Conservation (phyloP, 2,888 invertebrate species). For the Chrysomela aeneicollis region DNA sequence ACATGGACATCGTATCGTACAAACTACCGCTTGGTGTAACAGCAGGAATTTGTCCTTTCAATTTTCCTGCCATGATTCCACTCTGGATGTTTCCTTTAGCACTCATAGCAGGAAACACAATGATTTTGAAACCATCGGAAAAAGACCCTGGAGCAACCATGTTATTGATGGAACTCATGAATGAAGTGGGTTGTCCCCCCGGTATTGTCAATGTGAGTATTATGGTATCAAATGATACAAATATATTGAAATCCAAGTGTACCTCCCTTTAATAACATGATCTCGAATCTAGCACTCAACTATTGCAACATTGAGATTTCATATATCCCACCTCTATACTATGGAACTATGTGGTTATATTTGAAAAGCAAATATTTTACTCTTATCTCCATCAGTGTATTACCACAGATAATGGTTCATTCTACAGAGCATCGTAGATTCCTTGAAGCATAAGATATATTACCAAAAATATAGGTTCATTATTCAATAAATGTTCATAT, state of each 20-base stretch:
- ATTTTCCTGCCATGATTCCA: slow-evolving; percentile 99
- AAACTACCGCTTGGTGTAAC: slow-evolving; percentile 92
- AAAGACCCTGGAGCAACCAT: slow-evolving; percentile 97
- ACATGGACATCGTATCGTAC: slow-evolving; percentile 96
- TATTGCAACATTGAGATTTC: too few species aligned
- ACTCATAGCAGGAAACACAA: slow-evolving; percentile 92
- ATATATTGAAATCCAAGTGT: too few species aligned
- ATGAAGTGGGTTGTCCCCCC: slow-evolving; percentile 94
- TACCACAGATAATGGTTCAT: too few species aligned
- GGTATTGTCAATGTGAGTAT: slow-evolving; percentile 87
- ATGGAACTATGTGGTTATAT: too few species aligned
- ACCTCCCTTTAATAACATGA: not conserved
- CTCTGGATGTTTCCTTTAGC: slow-evolving; percentile 93
- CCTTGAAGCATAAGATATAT: too few species aligned
- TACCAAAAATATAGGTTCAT: too few species aligned
- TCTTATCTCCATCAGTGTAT: too few species aligned
- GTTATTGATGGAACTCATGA: slow-evolving; percentile 90
- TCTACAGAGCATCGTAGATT: too few species aligned
- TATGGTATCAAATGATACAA: not conserved
- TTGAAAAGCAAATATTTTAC: too few species aligned
- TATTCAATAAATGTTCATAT: too few species aligned
- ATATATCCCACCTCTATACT: too few species aligned
- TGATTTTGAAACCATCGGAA: slow-evolving; percentile 95
- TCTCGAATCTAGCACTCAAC: too few species aligned
- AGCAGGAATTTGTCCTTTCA: slow-evolving; percentile 97